Evolutionary conservation across 1,140 invertebrate genomes (phyloP).

Genomic region (Bursaphelenchus mucronatus): DNA sequence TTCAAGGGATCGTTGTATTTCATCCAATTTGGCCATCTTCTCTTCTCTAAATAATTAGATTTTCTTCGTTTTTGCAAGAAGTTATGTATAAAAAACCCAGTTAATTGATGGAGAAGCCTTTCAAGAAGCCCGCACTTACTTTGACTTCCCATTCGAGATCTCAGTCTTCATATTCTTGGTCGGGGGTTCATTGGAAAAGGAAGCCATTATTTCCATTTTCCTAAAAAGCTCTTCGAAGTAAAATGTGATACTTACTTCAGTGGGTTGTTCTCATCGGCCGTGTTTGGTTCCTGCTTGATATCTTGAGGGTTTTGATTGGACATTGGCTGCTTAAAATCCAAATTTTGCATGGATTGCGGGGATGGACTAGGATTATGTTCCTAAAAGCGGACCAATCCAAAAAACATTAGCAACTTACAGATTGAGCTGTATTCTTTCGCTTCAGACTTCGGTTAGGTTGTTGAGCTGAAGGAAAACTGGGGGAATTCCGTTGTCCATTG

Average conservation of each 20-base stretch:
- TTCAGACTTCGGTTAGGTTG: not conserved
- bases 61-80: not conserved
- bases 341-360: not conserved
- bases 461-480: constrained; percentile 7
- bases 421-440: constrained; percentile 13
- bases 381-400: not conserved
- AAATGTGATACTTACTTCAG: constrained; percentile 8
- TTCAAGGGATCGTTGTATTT: constrained; percentile 1
- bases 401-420: constrained; percentile 11
- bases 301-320: constrained; percentile 4
- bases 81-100: not conserved
- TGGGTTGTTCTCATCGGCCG: constrained; percentile 10
- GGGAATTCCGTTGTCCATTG: constrained; percentile 14
- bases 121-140: not conserved
- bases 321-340: constrained; percentile 12
- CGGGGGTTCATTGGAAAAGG: not conserved
- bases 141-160: not conserved
- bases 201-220: constrained; percentile 9
- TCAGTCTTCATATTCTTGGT: not conserved
- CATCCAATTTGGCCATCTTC: constrained; percentile 16
- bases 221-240: not conserved
- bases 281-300: not conserved
- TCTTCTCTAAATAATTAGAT: constrained; percentile 5
- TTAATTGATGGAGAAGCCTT: no score
- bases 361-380: constrained; percentile 15